Conservation (phyloP, 2,888 invertebrate species). For the Phortica magna region DNA sequence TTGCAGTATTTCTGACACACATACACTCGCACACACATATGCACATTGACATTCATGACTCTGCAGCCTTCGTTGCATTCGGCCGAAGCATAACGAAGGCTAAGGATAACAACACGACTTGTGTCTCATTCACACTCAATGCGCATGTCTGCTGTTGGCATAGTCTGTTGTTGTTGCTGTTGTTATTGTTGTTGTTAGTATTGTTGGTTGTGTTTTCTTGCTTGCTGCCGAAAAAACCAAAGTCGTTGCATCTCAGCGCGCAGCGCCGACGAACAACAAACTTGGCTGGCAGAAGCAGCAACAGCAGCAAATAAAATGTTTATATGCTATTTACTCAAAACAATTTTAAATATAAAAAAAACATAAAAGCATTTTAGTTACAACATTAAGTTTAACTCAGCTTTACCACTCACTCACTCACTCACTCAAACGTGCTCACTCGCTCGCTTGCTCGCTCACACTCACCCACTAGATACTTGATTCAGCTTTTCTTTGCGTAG, state of each 20-base stretch:
- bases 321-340: constrained; percentile 71
- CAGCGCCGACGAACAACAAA: constrained; percentile 23
- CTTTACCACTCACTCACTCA: constrained; percentile 31
- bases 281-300: constrained; percentile 10
- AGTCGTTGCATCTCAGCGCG: constrained; percentile 45
- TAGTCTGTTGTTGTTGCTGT: constrained; percentile 36
- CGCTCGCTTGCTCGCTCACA: constrained; percentile 37
- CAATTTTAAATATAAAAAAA: constrained; percentile 65
- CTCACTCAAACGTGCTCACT: constrained; percentile 13
- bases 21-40: no score
- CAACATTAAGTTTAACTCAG: constrained; percentile 20
- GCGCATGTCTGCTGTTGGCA: constrained; percentile 51
- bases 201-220: constrained; percentile 37
- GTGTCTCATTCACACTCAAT: constrained; percentile 23
- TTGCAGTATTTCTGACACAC: constrained; percentile 4
- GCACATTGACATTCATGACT: neutral
- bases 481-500: constrained; percentile 44
- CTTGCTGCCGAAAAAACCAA: neutral
- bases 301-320: constrained; percentile 69
- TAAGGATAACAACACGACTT: constrained; percentile 1
- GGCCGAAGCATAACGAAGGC: constrained; percentile 23
- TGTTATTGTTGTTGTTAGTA: constrained; percentile 51
- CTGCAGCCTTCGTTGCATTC: constrained; percentile 6
- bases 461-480: constrained; percentile 42
- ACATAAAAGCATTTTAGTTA: constrained; percentile 54